Evolutionary conservation across 2,797 vertebrate genomes (phyloP).

Genomic region (Sciaenops ocellatus): DNA sequence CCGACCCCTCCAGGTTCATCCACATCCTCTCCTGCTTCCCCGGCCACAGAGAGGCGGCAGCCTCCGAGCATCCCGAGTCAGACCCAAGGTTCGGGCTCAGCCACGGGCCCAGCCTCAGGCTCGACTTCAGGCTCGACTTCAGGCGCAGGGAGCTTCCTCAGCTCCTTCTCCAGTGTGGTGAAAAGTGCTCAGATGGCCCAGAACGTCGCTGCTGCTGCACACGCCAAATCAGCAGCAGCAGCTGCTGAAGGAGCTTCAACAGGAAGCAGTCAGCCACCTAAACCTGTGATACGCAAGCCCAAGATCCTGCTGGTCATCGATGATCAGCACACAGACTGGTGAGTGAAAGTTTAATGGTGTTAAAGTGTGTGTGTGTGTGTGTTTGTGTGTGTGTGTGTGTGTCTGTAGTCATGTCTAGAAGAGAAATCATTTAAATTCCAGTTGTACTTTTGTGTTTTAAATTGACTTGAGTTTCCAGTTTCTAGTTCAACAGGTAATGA

Average conservation of each 20-base stretch:
- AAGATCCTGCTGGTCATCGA: conserved; percentile 93
- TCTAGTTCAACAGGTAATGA: neutral
- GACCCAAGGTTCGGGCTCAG: conserved; percentile 50
- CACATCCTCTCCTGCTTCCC: conserved; percentile 91
- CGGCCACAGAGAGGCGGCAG: conserved; percentile 90
- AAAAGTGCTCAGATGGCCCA: conserved; percentile 89
- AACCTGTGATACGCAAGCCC: conserved; percentile 88
- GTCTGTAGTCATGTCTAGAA: neutral
- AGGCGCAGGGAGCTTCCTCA: conserved; percentile 89
- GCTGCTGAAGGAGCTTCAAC: conserved; percentile 56
- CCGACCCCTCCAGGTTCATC: conserved; percentile 88
- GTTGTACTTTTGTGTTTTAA: neutral
- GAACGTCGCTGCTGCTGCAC: conserved; percentile 80
- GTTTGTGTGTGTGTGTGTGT: neutral
- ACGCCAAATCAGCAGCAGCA: conserved; percentile 77
- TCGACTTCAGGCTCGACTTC: conserved; percentile 62
- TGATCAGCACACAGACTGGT: conserved; percentile 96
- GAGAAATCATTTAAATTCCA: neutral
- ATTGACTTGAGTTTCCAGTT: neutral
- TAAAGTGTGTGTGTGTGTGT: neutral
- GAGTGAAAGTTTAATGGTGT: conserved; percentile 69
- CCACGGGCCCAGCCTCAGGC: conserved; percentile 58
- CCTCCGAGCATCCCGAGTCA: conserved; percentile 81
- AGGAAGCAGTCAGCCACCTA: conserved; percentile 60
- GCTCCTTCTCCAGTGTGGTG: conserved; percentile 95